These are phyloP conservation scores for Onychostoma macrolepis DNA, from an alignment of 2,113 vertebrate genomes.

Conservation along the genomic window DNA sequence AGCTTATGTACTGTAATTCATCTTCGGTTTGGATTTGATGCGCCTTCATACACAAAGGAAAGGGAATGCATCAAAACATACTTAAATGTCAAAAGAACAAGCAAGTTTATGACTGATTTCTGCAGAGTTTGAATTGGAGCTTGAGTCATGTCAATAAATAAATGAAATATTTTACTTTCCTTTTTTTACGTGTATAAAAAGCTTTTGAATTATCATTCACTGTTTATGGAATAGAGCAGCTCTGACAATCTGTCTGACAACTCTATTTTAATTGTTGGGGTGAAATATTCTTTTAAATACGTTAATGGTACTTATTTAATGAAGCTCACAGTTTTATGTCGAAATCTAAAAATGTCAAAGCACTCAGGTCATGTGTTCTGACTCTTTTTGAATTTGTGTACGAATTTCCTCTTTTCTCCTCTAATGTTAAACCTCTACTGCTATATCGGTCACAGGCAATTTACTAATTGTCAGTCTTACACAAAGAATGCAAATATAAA, in stretches of 20 bases:
- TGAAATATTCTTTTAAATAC: background rate
- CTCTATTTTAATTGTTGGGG: background rate
- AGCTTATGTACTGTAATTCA: constrained; percentile 9
- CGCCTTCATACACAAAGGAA: background rate
- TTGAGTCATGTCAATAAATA: background rate
- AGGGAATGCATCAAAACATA: background rate
- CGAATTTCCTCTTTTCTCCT: background rate
- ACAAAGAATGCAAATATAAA: background rate
- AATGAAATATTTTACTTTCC: too few relatives aligned
- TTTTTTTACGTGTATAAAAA: too few relatives aligned
- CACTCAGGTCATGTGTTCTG: constrained; percentile 26
- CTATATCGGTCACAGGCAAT: background rate
- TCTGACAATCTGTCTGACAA: constrained; percentile 8
- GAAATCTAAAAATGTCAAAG: constrained; percentile 32
- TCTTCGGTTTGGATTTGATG: background rate
- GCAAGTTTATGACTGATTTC: background rate
- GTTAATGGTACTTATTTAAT: background rate
- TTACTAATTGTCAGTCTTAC: constrained; percentile 41
- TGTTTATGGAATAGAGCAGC: background rate
- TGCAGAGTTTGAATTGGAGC: background rate
- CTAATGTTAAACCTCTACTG: background rate
- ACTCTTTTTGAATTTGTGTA: background rate
- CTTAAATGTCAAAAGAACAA: background rate
- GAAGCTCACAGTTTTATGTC: background rate
- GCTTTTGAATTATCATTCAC: background rate